phyloP scores from a whole-genome alignment of 2,797 vertebrate species.

The Fundulus diaphanus region DNA sequence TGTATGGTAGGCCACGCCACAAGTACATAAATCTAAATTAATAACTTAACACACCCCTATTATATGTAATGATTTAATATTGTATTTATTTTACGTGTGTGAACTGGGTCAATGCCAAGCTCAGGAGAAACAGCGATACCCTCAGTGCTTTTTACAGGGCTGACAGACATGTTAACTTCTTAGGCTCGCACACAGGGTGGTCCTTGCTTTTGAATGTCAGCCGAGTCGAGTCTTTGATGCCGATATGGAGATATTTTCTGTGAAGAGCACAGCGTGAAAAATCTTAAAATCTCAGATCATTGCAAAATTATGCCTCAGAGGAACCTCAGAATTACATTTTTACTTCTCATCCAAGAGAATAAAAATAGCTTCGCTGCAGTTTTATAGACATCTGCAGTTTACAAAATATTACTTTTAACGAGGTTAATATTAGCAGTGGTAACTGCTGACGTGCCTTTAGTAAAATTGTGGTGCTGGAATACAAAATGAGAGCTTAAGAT shows the following conservation, averaged over 20 bases:
- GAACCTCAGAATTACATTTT: background rate
- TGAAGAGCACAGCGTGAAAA: constrained; percentile 11
- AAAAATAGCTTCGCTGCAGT: background rate
- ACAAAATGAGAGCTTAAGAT: background rate
- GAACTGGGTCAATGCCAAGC: constrained; percentile 7
- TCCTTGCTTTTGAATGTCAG: constrained; percentile 24
- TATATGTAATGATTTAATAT: background rate
- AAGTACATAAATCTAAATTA: background rate
- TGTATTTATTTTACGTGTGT: background rate
- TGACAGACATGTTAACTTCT: constrained; percentile 39
- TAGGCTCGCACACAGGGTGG: constrained; percentile 31
- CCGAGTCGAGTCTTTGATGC: constrained; percentile 13
- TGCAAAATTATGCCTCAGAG: background rate
- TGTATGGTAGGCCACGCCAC: background rate
- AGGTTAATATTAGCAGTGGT: too few relatives aligned
- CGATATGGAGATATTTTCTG: constrained; percentile 12
- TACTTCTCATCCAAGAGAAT: background rate
- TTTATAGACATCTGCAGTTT: constrained; percentile 1
- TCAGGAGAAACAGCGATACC: background rate
- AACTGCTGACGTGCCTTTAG: background rate
- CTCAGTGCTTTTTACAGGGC: constrained; percentile 8
- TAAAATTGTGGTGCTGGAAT: background rate
- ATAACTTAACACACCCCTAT: background rate
- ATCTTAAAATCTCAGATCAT: constrained; percentile 7
- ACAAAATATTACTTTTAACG: background rate